Conservation (phyloP, 2,888 invertebrate genomes). For the Phortica magna region DNA sequence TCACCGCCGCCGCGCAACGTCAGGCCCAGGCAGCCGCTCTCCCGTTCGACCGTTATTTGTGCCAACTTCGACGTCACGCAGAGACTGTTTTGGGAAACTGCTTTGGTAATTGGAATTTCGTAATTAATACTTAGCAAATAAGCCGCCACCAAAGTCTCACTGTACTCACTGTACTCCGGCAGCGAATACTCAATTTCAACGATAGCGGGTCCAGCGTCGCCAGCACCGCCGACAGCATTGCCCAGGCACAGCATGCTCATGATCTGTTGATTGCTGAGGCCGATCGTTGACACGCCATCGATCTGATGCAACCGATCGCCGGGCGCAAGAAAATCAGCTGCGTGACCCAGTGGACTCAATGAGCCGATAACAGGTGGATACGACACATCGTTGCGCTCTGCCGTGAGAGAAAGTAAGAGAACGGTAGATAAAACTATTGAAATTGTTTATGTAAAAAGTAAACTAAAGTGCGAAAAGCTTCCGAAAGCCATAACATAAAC, state of each 20-base stretch:
- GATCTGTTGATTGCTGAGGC: conserved; percentile 88
- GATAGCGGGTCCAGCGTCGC: conserved; percentile 83
- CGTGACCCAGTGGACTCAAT: conserved; percentile 77
- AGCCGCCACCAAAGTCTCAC: no score
- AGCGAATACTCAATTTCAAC: conserved; percentile 91
- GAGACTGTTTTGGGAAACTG: conserved; percentile 85
- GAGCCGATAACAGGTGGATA: conserved; percentile 78
- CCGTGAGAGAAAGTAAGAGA: conserved; percentile 10
- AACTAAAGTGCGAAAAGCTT: not conserved
- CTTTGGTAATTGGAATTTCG: conserved; percentile 37
- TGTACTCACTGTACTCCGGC: conserved; percentile 86
- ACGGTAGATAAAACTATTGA: conserved; percentile 17
- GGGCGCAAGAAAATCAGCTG: conserved; percentile 87
- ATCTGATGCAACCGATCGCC: conserved; percentile 90
- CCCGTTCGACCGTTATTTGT: conserved; percentile 88
- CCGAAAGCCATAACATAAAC: not conserved
- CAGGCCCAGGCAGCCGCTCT: conserved; percentile 90
- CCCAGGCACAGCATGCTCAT: conserved; percentile 81
- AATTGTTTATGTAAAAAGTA: conserved; percentile 29
- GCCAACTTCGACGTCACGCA: conserved; percentile 88
- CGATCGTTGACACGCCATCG: conserved; percentile 88
- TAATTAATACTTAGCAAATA: not conserved
- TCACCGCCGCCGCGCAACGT: conserved; percentile 90
- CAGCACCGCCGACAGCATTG: conserved; percentile 66
- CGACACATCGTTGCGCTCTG: conserved; percentile 77